A percentile compares a stretch with the other conserved stretches of the same genome.
phyloP scores from a whole-genome alignment of 2,888 invertebrate genomes.

The Caenorhabditis sp. region DNA sequence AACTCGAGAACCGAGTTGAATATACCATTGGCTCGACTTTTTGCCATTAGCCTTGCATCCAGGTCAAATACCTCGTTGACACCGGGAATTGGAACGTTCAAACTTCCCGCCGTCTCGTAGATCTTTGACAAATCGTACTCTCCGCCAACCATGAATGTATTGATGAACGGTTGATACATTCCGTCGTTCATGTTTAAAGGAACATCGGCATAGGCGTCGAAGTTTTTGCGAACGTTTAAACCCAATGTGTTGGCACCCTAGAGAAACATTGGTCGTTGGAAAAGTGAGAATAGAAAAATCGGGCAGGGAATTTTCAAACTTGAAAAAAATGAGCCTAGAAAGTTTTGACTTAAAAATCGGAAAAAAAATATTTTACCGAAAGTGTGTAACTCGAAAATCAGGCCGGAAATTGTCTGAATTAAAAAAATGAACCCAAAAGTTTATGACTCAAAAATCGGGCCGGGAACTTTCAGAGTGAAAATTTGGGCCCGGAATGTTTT shows the following conservation, averaged over 20 bases:
- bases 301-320: too few relatives aligned
- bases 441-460: too few relatives aligned
- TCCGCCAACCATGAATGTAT: constrained; percentile 2
- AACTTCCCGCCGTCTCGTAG: constrained; percentile 22
- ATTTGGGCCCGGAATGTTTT: too few relatives aligned
- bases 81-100: constrained; percentile 26
- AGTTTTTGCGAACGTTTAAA: constrained; percentile 56
- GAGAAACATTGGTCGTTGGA: constrained; percentile 9
- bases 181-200: constrained; percentile 6
- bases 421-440: too few relatives aligned
- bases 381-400: too few relatives aligned
- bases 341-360: too few relatives aligned
- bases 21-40: constrained; percentile 30
- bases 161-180: constrained; percentile 18
- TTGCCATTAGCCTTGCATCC: constrained; percentile 32
- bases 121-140: constrained; percentile 39
- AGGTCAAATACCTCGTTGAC: constrained; percentile 39
- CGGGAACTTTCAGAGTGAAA: too few relatives aligned
- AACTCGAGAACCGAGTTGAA: constrained; percentile 30
- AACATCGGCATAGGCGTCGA: constrained; percentile 52
- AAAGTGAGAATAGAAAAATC: too few relatives aligned
- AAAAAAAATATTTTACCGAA: too few relatives aligned
- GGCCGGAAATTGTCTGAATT: too few relatives aligned
- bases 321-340: too few relatives aligned
- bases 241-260: constrained; percentile 60